These are phyloP conservation scores for Argynnis bischoffii DNA, from an alignment of 2,888 invertebrate species.

Conservation along the genomic window DNA sequence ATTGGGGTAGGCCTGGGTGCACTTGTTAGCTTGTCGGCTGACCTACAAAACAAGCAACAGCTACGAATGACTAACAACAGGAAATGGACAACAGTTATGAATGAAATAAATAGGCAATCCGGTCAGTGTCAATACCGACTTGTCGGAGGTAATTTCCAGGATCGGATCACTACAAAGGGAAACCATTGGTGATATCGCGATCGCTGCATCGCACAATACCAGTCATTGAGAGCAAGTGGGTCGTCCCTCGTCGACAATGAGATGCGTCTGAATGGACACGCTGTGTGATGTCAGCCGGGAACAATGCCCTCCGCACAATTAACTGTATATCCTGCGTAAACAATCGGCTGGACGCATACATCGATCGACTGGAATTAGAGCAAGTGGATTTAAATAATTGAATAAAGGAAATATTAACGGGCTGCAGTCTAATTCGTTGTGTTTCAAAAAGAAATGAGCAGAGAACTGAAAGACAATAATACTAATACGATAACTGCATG, in stretches of 20 bases:
- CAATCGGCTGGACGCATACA: conserved; percentile 2
- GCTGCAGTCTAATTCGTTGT: not conserved
- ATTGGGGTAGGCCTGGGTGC: no score
- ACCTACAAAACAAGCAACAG: not conserved
- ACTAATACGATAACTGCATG: no score
- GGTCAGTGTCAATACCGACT: conserved; percentile 23
- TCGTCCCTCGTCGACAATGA: conserved; percentile 52
- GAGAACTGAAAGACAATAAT: no score
- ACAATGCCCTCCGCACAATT: conserved; percentile 60
- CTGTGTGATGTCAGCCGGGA: conserved; percentile 49
- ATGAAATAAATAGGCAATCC: conserved; percentile 14
- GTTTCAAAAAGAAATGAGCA: no score
- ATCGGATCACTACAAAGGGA: conserved; percentile 33
- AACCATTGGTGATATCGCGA: conserved; percentile 45
- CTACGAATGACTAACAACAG: not conserved
- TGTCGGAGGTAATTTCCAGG: conserved; percentile 1
- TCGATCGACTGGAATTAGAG: conserved; percentile 12
- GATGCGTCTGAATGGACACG: conserved; percentile 55
- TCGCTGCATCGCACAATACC: conserved; percentile 52
- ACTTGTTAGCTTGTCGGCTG: not conserved
- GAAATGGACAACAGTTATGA: conserved; percentile 3
- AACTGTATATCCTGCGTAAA: conserved; percentile 43
- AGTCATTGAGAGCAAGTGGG: conserved; percentile 58
- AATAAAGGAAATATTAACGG: not conserved
- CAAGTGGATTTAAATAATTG: not conserved